Percentiles rank a stretch among this genome's conserved stretches.
Conservation (phyloP, 2,888 invertebrate genomes). For the Leucozona laternaria region DNA sequence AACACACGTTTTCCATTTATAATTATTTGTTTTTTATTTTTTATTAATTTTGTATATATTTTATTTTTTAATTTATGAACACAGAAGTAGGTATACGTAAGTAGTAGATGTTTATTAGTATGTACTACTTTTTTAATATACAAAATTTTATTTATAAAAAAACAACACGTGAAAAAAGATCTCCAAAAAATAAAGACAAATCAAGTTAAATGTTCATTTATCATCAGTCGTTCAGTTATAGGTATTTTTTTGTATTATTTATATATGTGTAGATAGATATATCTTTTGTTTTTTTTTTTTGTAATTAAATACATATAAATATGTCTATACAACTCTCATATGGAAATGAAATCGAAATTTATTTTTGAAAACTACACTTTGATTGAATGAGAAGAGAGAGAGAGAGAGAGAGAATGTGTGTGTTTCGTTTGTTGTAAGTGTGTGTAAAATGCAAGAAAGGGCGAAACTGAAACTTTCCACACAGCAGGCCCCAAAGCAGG, state of each 20-base stretch:
- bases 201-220: conserved; percentile 55
- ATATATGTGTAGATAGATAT: not conserved
- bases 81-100: conserved; percentile 42
- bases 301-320: conserved; percentile 25
- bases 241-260: conserved; percentile 2
- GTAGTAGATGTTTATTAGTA: conserved; percentile 17
- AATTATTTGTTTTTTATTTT: conserved; percentile 1
- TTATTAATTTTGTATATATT: conserved; percentile 3
- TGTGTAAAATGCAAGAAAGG: conserved; percentile 20
- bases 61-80: conserved; percentile 34
- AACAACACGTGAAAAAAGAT: conserved; percentile 23
- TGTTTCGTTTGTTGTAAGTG: not conserved
- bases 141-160: conserved; percentile 15
- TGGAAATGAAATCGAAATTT: conserved; percentile 74
- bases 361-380: conserved; percentile 56
- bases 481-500: conserved; percentile 14
- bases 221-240: conserved; percentile 60
- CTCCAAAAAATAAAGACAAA: conserved; percentile 35
- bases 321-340: conserved; percentile 56
- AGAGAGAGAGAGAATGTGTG: not conserved
- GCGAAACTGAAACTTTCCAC: conserved; percentile 32
- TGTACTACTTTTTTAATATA: conserved; percentile 2
- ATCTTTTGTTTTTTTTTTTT: not conserved
- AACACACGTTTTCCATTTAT: conserved; percentile 66
- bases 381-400: conserved; percentile 25